Percentiles rank a stretch among this genome's conserved stretches.
These are phyloP conservation scores for Solea solea DNA, from an alignment of 2,113 vertebrate species.

Conservation along the genomic window DNA sequence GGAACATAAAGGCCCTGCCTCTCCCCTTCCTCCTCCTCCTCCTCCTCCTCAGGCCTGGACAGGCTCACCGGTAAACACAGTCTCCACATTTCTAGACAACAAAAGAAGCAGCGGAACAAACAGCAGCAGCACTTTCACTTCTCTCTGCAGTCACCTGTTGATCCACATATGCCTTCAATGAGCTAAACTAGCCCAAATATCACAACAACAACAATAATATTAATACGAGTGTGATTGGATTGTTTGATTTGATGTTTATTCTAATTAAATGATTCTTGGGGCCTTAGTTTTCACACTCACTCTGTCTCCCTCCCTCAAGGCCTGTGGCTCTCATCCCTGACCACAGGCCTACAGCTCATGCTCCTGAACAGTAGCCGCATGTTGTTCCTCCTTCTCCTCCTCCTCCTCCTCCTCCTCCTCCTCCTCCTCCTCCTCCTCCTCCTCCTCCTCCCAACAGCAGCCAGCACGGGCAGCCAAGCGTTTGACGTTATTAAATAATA, in stretches of 20 bases:
- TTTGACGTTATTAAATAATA: slow-evolving; percentile 99
- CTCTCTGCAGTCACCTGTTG: slow-evolving; percentile 64
- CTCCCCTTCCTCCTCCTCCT: neutral
- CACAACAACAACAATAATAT: too few species aligned
- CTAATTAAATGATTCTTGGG: too few species aligned
- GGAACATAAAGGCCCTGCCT: neutral
- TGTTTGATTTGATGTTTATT: too few species aligned
- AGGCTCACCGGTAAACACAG: slow-evolving; percentile 60
- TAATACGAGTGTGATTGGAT: too few species aligned
- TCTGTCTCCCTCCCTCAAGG: too few species aligned
- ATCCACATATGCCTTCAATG: slow-evolving; percentile 15
- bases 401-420: slow-evolving; percentile 77
- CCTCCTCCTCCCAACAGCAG: slow-evolving; percentile 84
- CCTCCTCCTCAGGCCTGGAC: slow-evolving; percentile 15
- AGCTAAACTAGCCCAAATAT: neutral
- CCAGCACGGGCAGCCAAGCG: slow-evolving; percentile 91
- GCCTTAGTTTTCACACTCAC: too few species aligned
- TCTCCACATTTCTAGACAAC: slow-evolving; percentile 65
- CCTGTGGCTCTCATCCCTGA: too few species aligned
- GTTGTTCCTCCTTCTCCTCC: slow-evolving; percentile 74
- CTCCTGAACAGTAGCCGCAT: too few species aligned
- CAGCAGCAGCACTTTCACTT: slow-evolving; percentile 55
- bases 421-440: slow-evolving; percentile 78
- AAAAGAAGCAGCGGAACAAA: slow-evolving; percentile 62
- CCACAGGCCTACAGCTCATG: too few species aligned